Evolutionary conservation across 2,797 vertebrate genomes (phyloP), one percentile per base, ranked within the genome.

Genomic region (Phoebastria nigripes): DNA sequence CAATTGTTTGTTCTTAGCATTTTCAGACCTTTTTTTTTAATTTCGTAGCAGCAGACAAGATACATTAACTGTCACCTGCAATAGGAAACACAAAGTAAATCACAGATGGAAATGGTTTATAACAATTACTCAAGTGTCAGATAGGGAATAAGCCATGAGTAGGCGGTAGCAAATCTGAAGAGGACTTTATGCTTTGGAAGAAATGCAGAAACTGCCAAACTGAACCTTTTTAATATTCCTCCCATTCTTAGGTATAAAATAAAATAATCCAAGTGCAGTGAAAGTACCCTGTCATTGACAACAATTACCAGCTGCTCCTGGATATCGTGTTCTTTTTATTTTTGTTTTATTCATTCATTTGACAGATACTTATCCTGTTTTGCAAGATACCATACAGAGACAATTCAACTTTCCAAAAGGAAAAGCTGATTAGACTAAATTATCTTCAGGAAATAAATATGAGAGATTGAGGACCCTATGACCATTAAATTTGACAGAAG

Each of bases 51-150:
- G 39, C 42, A 96, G 83, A 94, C 39, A 94, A 91, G 91, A 96
- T 59, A 62, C 67, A 91, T 96, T 95, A 96, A 94, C 73, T 90
- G 70, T 93, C 54, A 9, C 69, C 47, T 95, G 77, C 67, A 93
- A 83, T 65, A 89, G 44, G 67, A 94, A 96, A 73, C 47, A 85
- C 41, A 79, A 93, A 93, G 54, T 80, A 91, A 97, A 94, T 93
- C 90, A 94, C 73, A 83, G 80, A 94, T 94, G 90, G 82, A 94
- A 95, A 96, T 63, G 77, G 55, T 92, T 95, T 91, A 66, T 89
- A 94, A 89, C 79, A 96, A 93, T 95, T 97, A 69, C 52, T 95
- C 80, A 90, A 90, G 58, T 93, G 93, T 97, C 88, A 94, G 42
- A 69, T 46, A 85, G 55, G 14, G 67, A 96, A 95, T 65, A 94